These are phyloP conservation scores for Columba livia DNA, from an alignment of 2,113 vertebrate species.

Conservation along the genomic window DNA sequence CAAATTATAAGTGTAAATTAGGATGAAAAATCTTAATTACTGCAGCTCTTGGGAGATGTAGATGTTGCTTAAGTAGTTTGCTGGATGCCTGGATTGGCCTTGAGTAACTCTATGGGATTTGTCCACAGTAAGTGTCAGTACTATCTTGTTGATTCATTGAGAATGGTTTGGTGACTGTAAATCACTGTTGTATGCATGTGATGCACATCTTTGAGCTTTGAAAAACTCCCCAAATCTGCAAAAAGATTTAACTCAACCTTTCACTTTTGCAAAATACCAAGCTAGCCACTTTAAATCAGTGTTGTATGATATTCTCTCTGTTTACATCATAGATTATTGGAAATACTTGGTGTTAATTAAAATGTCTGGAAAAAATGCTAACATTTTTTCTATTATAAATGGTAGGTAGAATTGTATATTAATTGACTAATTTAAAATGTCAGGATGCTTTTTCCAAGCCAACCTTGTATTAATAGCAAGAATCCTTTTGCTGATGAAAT, in stretches of 20 bases:
- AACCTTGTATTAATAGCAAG: conserved; percentile 87
- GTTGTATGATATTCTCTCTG: not conserved
- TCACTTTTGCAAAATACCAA: not conserved
- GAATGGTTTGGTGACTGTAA: not conserved
- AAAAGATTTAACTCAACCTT: not conserved
- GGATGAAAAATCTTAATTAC: not conserved
- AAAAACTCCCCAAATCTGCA: not conserved
- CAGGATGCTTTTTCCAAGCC: conserved; percentile 86
- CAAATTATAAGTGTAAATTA: not conserved
- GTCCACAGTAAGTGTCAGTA: not conserved
- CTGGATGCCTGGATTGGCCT: not conserved
- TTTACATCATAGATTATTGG: not conserved
- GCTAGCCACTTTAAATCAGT: not conserved
- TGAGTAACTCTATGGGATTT: not conserved
- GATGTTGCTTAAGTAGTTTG: not conserved
- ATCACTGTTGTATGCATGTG: not conserved
- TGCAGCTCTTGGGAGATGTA: not conserved
- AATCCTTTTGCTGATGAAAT: conserved; percentile 83
- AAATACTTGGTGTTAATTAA: conserved; percentile 68
- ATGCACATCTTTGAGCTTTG: not conserved
- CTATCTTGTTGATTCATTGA: not conserved
- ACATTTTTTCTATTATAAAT: conserved; percentile 63
- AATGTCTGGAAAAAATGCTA: conserved; percentile 64
- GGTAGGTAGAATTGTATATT: conserved; percentile 69
- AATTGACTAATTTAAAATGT: conserved; percentile 80